Percentiles rank a stretch among this genome's conserved stretches.
These are phyloP conservation scores for Montipora sp. DNA, from an alignment of 64 coral and sea anemone genomes.

Conservation along the genomic window DNA sequence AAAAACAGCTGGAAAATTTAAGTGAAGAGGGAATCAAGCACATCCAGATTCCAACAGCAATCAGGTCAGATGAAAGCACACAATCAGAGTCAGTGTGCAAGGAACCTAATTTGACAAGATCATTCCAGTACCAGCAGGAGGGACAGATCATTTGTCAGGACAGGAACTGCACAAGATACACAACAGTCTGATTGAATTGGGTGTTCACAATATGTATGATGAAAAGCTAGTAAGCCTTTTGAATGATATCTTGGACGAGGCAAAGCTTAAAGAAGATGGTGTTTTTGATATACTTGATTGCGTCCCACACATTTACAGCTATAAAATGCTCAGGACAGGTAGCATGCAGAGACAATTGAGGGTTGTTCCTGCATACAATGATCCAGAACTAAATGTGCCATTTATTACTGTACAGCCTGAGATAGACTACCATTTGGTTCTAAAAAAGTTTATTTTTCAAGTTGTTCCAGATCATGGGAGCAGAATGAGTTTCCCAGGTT, in stretches of 20 bases:
- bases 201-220: slow-evolving; percentile 52
- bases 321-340: slow-evolving; percentile 47
- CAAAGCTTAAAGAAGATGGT: slow-evolving; percentile 37
- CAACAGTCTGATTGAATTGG: slow-evolving; percentile 27
- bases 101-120: neutral
- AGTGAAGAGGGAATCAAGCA: slow-evolving; percentile 36
- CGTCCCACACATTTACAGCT: slow-evolving; percentile 31
- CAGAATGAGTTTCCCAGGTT: slow-evolving; percentile 45
- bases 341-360: slow-evolving; percentile 48
- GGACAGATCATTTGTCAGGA: slow-evolving; percentile 32
- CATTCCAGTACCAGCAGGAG: slow-evolving; percentile 39
- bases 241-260: slow-evolving; percentile 28
- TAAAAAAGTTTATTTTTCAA: slow-evolving; percentile 52
- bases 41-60: neutral
- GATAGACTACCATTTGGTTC: slow-evolving; percentile 46
- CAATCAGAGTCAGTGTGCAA: neutral
- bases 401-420: slow-evolving; percentile 36
- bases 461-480: neutral
- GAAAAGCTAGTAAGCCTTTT: slow-evolving; percentile 41
- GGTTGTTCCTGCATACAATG: slow-evolving; percentile 25
- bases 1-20: slow-evolving; percentile 6
- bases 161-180: slow-evolving; percentile 39
- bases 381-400: slow-evolving; percentile 10
- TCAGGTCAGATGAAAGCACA: neutral
- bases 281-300: slow-evolving; percentile 32